Percentiles rank a stretch among this genome's conserved stretches.
phyloP scores from a whole-genome alignment of 2,797 vertebrate genomes.

The Enteromius trimaculatus region DNA sequence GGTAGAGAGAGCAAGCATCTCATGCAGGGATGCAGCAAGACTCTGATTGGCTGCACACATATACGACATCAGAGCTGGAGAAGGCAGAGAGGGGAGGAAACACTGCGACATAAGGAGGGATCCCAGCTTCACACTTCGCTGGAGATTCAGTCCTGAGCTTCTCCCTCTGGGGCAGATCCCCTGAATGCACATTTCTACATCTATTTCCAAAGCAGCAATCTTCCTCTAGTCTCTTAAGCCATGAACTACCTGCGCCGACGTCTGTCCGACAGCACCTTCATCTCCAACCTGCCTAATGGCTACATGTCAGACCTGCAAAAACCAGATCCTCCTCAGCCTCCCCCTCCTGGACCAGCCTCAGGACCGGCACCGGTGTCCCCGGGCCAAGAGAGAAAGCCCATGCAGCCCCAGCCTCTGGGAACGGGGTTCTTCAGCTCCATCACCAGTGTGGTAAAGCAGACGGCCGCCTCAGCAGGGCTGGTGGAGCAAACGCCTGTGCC shows the following conservation, averaged over 20 bases:
- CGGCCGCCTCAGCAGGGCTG: conserved; percentile 91
- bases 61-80: conserved; percentile 66
- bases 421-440: conserved; percentile 96
- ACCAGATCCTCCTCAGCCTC: conserved; percentile 87
- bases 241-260: conserved; percentile 98
- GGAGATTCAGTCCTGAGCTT: conserved; percentile 21
- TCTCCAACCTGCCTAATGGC: conserved; percentile 97
- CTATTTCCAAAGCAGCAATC: neutral
- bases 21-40: conserved; percentile 66
- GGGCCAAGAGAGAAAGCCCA: conserved; percentile 71
- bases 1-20: conserved; percentile 69
- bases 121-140: conserved; percentile 57
- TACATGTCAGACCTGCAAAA: conserved; percentile 98
- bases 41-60: conserved; percentile 72
- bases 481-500: conserved; percentile 86
- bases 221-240: conserved; percentile 64
- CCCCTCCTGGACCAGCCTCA: conserved; percentile 62
- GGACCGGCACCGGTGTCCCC: conserved; percentile 69
- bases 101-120: conserved; percentile 71
- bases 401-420: conserved; percentile 78
- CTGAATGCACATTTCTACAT: conserved; percentile 2
- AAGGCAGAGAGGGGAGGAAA: conserved; percentile 71
- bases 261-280: conserved; percentile 98
- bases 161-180: neutral
- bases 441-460: conserved; percentile 96